phyloP scores from a whole-genome alignment of 1,140 invertebrate genomes.

The Drosophila bocki region DNA sequence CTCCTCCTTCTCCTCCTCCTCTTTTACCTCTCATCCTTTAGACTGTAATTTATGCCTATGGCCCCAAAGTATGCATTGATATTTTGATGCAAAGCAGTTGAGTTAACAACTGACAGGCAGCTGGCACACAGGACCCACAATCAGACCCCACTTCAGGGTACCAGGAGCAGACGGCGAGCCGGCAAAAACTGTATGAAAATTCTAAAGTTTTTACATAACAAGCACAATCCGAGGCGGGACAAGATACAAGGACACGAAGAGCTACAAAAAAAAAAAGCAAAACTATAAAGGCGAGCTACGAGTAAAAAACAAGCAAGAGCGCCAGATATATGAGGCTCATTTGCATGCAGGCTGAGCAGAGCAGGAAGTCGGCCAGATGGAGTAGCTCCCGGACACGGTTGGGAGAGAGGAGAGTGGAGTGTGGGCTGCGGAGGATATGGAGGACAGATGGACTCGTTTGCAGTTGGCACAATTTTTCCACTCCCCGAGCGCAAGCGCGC shows the following conservation, averaged over 20 bases:
- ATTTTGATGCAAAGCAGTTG: constrained; percentile 79
- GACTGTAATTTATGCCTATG: constrained; percentile 72
- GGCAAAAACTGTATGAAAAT: constrained; percentile 34
- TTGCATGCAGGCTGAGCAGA: constrained; percentile 58
- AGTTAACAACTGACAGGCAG: constrained; percentile 66
- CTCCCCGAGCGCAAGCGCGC: constrained; percentile 55
- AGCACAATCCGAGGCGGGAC: constrained; percentile 58
- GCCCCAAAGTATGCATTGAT: constrained; percentile 67
- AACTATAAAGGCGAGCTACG: constrained; percentile 8
- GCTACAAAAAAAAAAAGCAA: constrained; percentile 2
- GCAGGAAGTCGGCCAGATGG: constrained; percentile 36
- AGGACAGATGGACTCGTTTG: constrained; percentile 47
- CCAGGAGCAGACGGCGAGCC: constrained; percentile 1
- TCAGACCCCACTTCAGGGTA: constrained; percentile 1
- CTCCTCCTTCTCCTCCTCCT: neutral
- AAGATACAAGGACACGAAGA: constrained; percentile 26
- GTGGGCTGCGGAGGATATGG: constrained; percentile 2
- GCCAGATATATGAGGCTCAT: constrained; percentile 72
- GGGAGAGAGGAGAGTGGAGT: neutral
- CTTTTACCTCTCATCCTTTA: neutral
- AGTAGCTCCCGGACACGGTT: neutral
- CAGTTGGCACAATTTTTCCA: constrained; percentile 54
- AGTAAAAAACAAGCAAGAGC: constrained; percentile 24
- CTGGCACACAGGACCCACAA: constrained; percentile 25
- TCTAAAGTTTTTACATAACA: constrained; percentile 69